Percentiles rank a stretch among this genome's conserved stretches.
These are phyloP conservation scores for Ceraclea dissimilis DNA, from an alignment of 2,888 invertebrate species.

Conservation along the genomic window DNA sequence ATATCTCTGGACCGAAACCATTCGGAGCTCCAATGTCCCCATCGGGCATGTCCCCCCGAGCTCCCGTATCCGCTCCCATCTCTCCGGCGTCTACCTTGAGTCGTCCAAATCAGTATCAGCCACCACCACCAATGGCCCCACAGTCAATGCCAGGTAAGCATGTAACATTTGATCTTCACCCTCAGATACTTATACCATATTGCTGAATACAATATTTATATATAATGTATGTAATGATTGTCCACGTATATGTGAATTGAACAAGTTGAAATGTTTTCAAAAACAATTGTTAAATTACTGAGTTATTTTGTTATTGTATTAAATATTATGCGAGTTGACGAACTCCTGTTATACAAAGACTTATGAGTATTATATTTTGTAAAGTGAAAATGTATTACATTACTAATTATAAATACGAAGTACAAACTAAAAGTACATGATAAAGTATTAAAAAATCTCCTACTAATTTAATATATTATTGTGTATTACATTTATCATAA, in stretches of 20 bases:
- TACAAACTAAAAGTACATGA: no score
- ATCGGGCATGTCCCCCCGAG: slow-evolving; percentile 39
- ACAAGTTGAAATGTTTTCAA: no score
- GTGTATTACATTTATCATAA: no score
- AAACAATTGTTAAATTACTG: no score
- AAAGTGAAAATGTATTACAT: no score
- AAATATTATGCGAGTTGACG: no score
- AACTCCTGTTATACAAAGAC: no score
- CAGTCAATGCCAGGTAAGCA: slow-evolving; percentile 47
- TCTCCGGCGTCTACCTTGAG: slow-evolving; percentile 35
- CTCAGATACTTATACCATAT: slow-evolving; percentile 1
- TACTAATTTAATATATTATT: no score
- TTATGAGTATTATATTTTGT: no score
- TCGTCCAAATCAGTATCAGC: slow-evolving; percentile 31
- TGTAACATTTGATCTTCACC: slow-evolving; percentile 42
- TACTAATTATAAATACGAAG: no score
- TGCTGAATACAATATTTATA: neutral
- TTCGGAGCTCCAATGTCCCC: slow-evolving; percentile 55
- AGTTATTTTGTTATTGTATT: no score
- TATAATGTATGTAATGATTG: neutral
- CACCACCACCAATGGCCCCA: slow-evolving; percentile 24
- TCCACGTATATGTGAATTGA: neutral
- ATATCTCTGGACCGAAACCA: slow-evolving; percentile 53
- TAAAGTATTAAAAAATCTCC: no score
- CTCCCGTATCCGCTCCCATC: slow-evolving; percentile 41